A percentile compares a stretch with the other conserved stretches of the same genome.
Evolutionary conservation across 2,113 vertebrate species (phyloP).

Genomic region (Myocastor coypus): DNA sequence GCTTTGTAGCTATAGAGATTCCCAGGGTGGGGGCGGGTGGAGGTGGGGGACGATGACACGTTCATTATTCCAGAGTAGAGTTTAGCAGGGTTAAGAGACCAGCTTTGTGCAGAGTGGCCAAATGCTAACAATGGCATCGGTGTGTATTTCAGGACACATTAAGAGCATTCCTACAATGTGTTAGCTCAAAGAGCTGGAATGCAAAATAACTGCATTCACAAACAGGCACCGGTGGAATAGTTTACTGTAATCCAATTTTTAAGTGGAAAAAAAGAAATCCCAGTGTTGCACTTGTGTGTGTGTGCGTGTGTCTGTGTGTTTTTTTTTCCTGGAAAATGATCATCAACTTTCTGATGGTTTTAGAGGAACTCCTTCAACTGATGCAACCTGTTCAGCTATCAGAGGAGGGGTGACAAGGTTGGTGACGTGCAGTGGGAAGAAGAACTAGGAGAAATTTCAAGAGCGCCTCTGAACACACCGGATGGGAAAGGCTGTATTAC

Average conservation of each 20-base stretch:
- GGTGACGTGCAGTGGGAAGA: rapidly evolving
- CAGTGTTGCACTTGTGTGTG: too few relatives aligned
- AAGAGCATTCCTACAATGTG: not conserved
- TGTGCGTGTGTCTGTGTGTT: too few relatives aligned
- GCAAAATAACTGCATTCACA: not conserved
- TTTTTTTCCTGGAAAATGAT: not conserved
- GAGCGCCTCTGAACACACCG: too few relatives aligned
- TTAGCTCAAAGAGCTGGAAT: not conserved
- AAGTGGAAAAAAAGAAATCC: not conserved
- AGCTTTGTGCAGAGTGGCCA: not conserved
- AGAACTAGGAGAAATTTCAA: too few relatives aligned
- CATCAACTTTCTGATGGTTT: not conserved
- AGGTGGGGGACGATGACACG: not conserved
- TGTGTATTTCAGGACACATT: rapidly evolving
- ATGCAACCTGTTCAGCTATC: not conserved
- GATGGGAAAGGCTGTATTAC: not conserved
- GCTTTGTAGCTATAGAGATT: not conserved
- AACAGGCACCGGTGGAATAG: not conserved
- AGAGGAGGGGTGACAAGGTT: not conserved
- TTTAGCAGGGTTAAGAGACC: not conserved
- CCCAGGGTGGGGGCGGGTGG: too few relatives aligned
- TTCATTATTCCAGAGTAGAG: not conserved
- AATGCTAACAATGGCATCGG: rapidly evolving
- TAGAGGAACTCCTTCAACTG: not conserved
- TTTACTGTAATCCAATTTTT: not conserved